Evolutionary conservation across 2,888 invertebrate species (phyloP).

Genomic region (Drosophila heteroneura): DNA sequence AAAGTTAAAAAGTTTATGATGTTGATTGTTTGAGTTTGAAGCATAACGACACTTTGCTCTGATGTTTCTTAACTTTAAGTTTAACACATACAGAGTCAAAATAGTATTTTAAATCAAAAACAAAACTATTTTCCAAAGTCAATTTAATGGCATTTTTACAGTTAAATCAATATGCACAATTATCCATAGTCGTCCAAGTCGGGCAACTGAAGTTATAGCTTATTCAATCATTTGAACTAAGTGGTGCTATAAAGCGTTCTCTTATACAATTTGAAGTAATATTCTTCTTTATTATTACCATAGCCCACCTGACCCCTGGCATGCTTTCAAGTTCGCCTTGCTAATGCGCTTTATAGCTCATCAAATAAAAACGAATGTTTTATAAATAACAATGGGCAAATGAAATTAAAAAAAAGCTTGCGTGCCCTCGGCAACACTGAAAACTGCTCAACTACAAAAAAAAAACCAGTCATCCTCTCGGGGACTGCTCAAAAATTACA

Average conservation of each 20-base stretch:
- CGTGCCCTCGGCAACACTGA: constrained; percentile 12
- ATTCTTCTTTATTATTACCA: constrained; percentile 10
- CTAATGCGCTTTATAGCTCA: constrained; percentile 58
- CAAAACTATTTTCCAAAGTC: neutral
- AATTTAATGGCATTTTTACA: neutral
- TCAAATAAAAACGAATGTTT: constrained; percentile 75
- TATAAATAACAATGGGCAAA: constrained; percentile 72
- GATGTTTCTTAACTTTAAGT: neutral
- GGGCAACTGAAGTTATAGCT: constrained; percentile 9
- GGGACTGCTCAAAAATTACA: constrained; percentile 46
- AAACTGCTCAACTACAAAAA: constrained; percentile 26
- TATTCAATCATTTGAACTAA: constrained; percentile 37
- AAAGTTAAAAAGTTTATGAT: neutral
- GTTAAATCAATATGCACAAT: constrained; percentile 8
- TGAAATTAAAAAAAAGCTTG: constrained; percentile 62
- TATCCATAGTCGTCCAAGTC: constrained; percentile 9
- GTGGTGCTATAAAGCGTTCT: constrained; percentile 23
- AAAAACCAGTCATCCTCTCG: constrained; percentile 43
- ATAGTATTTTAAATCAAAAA: neutral
- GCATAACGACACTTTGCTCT: neutral
- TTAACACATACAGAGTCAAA: neutral
- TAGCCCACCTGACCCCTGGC: constrained; percentile 20
- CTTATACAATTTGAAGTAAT: constrained; percentile 16
- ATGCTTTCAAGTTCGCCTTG: constrained; percentile 22
- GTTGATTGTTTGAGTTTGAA: neutral